Evolutionary conservation across 30 jellyfish, hydroid and myxozoan genomes (phyloP).

Genomic region (Aurelia sp.): DNA sequence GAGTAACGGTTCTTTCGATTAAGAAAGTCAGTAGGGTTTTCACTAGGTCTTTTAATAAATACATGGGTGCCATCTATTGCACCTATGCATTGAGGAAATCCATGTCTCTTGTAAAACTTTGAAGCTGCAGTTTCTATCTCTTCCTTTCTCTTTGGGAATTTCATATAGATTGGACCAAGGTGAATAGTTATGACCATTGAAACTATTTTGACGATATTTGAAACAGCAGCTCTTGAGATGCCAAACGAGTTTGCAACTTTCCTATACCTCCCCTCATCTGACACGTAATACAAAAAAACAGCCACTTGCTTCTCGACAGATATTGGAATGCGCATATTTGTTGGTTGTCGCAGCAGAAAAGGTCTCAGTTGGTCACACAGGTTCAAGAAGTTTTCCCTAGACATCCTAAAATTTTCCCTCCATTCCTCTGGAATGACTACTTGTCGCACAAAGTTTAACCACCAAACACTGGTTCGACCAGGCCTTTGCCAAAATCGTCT

Average conservation of each 20-base stretch:
- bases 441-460: constrained; percentile 46
- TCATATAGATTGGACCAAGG: constrained; percentile 57
- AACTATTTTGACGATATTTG: constrained; percentile 38
- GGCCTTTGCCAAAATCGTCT: constrained; percentile 42
- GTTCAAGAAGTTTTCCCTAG: constrained; percentile 8
- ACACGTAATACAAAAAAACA: constrained; percentile 55
- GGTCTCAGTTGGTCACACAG: constrained; percentile 29
- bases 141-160: constrained; percentile 32
- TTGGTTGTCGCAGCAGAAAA: constrained; percentile 30
- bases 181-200: constrained; percentile 27
- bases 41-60: constrained; percentile 32
- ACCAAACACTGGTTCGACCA: constrained; percentile 24
- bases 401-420: constrained; percentile 65
- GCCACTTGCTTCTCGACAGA: constrained; percentile 56
- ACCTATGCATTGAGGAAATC: constrained; percentile 82
- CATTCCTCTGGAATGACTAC: constrained; percentile 36
- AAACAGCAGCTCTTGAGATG: constrained; percentile 65
- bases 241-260: constrained; percentile 74
- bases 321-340: constrained; percentile 21
- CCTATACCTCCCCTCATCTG: constrained; percentile 69
- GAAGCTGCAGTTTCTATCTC: constrained; percentile 7
- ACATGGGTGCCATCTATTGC: constrained; percentile 72
- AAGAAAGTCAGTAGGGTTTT: constrained; percentile 46
- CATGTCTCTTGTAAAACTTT: constrained; percentile 34
- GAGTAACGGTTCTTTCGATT: constrained; percentile 50